Conservation (phyloP, 2,113 vertebrate genomes). For the Opisthocomus hoazin region DNA sequence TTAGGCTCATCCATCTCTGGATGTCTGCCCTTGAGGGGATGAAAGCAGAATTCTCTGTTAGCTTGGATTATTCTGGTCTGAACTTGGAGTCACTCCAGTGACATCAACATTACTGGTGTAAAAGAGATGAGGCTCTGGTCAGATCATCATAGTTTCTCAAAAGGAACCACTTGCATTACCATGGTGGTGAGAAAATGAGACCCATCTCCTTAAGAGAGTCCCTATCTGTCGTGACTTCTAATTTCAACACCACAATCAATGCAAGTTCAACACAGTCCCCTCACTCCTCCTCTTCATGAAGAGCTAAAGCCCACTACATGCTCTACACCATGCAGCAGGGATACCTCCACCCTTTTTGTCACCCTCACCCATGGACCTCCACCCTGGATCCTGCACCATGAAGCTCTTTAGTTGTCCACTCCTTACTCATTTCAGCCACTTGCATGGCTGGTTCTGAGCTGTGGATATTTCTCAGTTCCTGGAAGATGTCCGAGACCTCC, state of each 20-base stretch:
- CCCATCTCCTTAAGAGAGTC: neutral
- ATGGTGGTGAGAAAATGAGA: neutral
- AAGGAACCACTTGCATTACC: neutral
- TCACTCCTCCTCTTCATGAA: neutral
- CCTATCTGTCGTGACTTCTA: fast-evolving
- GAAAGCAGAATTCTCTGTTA: neutral
- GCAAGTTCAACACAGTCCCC: neutral
- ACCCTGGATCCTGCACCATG: neutral
- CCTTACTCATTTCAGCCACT: neutral
- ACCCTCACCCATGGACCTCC: neutral
- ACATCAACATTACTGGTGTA: neutral
- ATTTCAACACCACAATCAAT: fast-evolving
- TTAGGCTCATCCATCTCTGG: neutral
- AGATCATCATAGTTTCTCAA: neutral
- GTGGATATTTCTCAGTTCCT: neutral
- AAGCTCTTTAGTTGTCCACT: neutral
- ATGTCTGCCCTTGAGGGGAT: neutral
- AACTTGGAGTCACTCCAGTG: neutral
- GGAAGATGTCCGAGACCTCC: neutral
- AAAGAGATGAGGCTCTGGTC: neutral
- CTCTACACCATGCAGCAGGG: neutral
- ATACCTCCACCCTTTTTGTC: neutral
- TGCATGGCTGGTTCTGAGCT: neutral
- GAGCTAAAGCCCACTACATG: neutral
- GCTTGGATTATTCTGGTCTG: neutral